Conservation (phyloP, 2,113 vertebrate species). For the Paralichthys olivaceus region DNA sequence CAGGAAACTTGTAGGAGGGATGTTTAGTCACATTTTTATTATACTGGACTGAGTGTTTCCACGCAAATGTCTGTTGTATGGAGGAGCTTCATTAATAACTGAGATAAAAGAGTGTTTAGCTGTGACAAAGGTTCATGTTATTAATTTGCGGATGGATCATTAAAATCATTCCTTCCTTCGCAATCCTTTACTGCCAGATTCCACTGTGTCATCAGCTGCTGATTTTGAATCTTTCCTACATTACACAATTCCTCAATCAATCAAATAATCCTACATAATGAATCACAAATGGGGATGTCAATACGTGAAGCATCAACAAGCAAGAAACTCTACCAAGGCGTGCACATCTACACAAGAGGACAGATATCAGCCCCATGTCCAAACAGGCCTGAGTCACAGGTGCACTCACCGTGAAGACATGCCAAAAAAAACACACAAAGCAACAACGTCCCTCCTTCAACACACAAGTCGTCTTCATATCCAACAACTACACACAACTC, state of each 20-base stretch:
- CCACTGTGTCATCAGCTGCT: neutral
- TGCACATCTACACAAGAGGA: neutral
- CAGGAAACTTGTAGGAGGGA: neutral
- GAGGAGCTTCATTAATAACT: too few relatives aligned
- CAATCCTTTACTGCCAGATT: neutral
- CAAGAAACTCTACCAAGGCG: neutral
- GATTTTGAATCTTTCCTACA: neutral
- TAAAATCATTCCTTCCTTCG: neutral
- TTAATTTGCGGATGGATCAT: neutral
- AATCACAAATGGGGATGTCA: neutral
- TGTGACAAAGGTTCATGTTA: neutral
- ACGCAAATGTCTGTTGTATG: neutral
- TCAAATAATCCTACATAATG: neutral
- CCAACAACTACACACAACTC: neutral
- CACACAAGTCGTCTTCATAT: slow-evolving; percentile 3
- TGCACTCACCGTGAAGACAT: slow-evolving; percentile 50
- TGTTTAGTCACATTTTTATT: neutral
- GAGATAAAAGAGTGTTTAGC: neutral
- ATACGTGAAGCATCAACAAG: neutral
- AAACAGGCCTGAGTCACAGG: slow-evolving; percentile 33
- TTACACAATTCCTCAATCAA: neutral
- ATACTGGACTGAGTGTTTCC: neutral
- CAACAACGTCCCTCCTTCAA: neutral
- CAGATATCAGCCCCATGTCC: neutral
- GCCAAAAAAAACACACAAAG: slow-evolving; percentile 54